These are phyloP conservation scores for Brachymystax lenok DNA, from an alignment of 2,797 vertebrate species.

Conservation along the genomic window DNA sequence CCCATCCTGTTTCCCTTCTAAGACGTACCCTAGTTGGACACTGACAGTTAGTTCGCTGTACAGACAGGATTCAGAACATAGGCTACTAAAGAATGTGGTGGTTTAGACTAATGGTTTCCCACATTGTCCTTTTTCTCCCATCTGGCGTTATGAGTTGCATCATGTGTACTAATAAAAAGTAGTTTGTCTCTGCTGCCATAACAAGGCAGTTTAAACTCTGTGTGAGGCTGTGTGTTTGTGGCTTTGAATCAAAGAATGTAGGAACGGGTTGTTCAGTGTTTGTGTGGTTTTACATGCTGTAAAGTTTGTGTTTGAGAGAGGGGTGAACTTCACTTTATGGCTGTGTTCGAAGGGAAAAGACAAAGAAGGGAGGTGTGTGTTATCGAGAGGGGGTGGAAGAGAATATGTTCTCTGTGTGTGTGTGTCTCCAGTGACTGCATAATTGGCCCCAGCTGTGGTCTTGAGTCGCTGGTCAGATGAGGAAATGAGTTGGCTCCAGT, in stretches of 20 bases:
- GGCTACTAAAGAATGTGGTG: background rate
- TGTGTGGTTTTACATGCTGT: conserved; percentile 1
- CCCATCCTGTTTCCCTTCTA: conserved; percentile 71
- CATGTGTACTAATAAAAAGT: background rate
- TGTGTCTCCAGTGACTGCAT: conserved; percentile 31
- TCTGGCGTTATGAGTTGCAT: background rate
- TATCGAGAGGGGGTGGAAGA: conserved; percentile 17
- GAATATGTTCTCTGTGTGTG: conserved; percentile 45
- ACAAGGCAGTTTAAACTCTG: background rate
- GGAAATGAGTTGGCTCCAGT: conserved; percentile 63
- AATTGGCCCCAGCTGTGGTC: conserved; percentile 80
- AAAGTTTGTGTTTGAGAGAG: background rate
- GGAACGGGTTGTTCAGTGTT: background rate
- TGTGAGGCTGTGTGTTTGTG: background rate
- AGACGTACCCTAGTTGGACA: conserved; percentile 62
- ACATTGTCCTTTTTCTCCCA: background rate
- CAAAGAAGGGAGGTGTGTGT: conserved; percentile 13
- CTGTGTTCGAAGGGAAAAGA: conserved; percentile 44
- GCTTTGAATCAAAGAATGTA: conserved; percentile 2
- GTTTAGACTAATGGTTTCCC: background rate
- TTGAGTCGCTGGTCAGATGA: conserved; percentile 75
- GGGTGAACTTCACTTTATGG: conserved; percentile 30
- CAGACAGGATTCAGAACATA: conserved; percentile 10
- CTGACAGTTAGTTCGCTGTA: conserved; percentile 46
- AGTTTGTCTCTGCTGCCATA: background rate